Conservation (phyloP, 2,888 invertebrate species). For the Polydrusus pterygomalis region DNA sequence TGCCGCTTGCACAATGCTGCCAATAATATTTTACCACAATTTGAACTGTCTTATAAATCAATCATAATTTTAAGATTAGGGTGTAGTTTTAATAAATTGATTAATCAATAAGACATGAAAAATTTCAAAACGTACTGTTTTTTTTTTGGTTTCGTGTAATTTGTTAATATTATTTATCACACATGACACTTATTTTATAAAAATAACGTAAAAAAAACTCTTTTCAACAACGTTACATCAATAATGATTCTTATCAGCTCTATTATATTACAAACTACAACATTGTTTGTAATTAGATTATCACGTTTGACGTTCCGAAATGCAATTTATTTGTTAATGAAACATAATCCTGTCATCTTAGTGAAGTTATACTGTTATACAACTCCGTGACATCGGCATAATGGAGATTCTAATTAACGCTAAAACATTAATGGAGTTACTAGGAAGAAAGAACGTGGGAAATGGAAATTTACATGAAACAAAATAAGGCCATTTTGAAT, state of each 20-base stretch:
- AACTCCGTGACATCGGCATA: slow-evolving; percentile 23
- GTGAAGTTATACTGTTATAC: slow-evolving; percentile 22
- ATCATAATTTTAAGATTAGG: no score
- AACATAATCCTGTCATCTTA: slow-evolving; percentile 25
- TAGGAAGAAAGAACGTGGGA: background rate
- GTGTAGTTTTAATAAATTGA: no score
- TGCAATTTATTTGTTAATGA: slow-evolving; percentile 36
- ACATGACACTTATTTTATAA: no score
- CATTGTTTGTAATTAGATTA: slow-evolving; percentile 10
- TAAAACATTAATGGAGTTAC: slow-evolving; percentile 17
- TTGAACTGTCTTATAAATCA: no score
- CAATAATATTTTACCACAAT: no score
- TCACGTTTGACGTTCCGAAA: slow-evolving; percentile 13
- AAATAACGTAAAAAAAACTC: no score
- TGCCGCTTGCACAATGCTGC: no score
- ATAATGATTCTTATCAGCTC: background rate
- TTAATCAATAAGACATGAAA: no score
- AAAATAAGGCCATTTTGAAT: background rate
- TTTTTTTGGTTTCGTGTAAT: no score
- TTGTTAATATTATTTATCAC: no score
- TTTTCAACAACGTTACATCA: no score
- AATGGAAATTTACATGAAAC: background rate
- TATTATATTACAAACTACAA: background rate
- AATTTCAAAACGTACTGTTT: no score
- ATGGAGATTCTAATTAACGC: slow-evolving; percentile 21